Base-by-base conservation (phyloP, 2,888 invertebrate species). In the Hemicrepidius hirtus region DNA sequence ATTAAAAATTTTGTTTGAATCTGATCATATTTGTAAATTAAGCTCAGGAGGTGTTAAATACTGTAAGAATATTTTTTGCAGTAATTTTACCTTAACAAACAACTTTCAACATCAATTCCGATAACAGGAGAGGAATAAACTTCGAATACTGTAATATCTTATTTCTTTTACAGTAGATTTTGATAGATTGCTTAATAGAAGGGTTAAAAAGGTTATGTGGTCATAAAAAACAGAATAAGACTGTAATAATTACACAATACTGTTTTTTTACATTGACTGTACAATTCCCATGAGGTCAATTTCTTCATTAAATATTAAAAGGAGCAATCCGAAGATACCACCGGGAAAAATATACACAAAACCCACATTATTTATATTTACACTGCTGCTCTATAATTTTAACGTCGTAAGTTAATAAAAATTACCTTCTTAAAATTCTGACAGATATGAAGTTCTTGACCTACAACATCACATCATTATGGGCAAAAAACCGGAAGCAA, bases 211-310 rank as follows among this genome's bases (percentile, higher is more conserved):
- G 66, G 66, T 66, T 66, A 66, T 12, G 1, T 28, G 20, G 13
- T 40, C 21, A 40, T 20, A 40, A 24, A 28, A 40, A 28, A 53
- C 3, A 24, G 35, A 24, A 24, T 20, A 59, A 53, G 32, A 64
- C n/a, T n/a, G n/a, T 21, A n/a, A 20, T 18, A 55, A 64, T 65
- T 65, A 60, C 46, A 59, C 35, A 50, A 65, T 50, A 74, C 75
- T 74, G 77, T 76, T 79, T 78, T n/a, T 75, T 76, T 75, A 75
- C 67, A 74, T 65, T 53, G 75, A 77, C 75, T 76, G 75, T 74
- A 73, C 74, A 49, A 35, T 57, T 46, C 65, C 65, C 74, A 76
- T 59, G 74, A 75, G 71, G 73, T 69, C 67, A 55, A 72, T 69
- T 69, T 55, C 68, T 68, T 77, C 72, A 68, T 73, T 66, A 72